Conservation (phyloP, 2,113 vertebrate genomes). For the Megaptera novaeangliae region DNA sequence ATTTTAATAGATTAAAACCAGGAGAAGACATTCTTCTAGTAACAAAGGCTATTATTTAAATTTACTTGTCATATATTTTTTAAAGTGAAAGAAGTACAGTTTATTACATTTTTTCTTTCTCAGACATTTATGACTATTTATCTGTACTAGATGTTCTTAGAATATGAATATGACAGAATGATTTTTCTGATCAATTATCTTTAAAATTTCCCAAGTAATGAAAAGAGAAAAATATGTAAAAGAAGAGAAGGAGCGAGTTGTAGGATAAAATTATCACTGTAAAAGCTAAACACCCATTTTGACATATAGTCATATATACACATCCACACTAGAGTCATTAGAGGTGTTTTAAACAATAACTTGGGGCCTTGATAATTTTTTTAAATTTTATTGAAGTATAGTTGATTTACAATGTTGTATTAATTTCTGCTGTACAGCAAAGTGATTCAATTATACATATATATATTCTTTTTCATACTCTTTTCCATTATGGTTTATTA, state of each 20-base stretch:
- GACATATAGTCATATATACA: neutral
- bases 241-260: neutral
- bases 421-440: neutral
- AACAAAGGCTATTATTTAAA: conserved; percentile 12
- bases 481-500: neutral
- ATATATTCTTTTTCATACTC: neutral
- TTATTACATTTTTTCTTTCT: neutral
- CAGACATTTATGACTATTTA: neutral
- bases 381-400: neutral
- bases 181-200: neutral
- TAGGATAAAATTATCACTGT: neutral
- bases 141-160: neutral
- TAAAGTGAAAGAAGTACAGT: neutral
- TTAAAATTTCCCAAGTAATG: neutral
- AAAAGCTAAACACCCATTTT: neutral
- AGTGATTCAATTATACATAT: neutral
- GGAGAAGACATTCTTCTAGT: neutral
- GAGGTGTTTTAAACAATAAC: neutral
- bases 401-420: neutral
- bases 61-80: neutral
- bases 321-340: neutral
- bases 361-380: neutral
- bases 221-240: neutral
- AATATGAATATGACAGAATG: neutral
- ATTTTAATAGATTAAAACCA: neutral